Percentiles rank a stretch among this genome's conserved stretches.
Evolutionary conservation across 2,797 vertebrate species (phyloP).

Genomic region (Helarctos malayanus): DNA sequence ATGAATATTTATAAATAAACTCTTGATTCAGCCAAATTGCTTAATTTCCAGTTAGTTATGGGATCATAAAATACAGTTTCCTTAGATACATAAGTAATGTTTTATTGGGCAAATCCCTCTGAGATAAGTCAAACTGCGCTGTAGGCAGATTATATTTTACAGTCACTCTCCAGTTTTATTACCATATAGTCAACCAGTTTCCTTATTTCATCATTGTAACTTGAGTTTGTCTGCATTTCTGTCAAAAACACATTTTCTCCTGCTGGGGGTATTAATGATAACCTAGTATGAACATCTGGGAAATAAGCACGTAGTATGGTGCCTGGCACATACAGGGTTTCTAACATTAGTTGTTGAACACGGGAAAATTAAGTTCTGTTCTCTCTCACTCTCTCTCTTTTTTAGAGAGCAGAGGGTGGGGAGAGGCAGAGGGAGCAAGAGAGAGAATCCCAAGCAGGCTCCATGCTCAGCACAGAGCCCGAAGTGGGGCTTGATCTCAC

Average conservation of each 20-base stretch:
- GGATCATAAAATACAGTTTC: background rate
- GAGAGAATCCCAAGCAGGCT: background rate
- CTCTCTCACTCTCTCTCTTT: background rate
- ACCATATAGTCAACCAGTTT: background rate
- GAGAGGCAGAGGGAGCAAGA: background rate
- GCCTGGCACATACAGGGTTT: background rate
- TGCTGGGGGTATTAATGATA: constrained; percentile 27
- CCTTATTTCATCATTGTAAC: background rate
- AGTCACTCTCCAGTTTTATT: constrained; percentile 2
- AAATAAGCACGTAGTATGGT: background rate
- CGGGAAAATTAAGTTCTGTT: background rate
- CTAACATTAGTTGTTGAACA: background rate
- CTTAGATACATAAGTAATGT: background rate
- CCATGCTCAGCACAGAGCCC: background rate
- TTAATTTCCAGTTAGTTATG: constrained; percentile 37
- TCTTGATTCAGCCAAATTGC: background rate
- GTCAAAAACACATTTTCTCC: background rate
- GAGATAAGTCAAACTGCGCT: background rate
- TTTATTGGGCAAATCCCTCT: constrained; percentile 10
- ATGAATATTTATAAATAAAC: background rate
- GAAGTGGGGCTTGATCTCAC: background rate
- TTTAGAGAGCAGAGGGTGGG: background rate
- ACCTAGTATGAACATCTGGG: background rate
- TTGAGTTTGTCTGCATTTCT: constrained; percentile 36
- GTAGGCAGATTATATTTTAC: background rate